Evolutionary conservation across 64 coral and sea anemone species (phyloP), one percentile per base, ranked within the genome.

Genomic region (Actinia equina): DNA sequence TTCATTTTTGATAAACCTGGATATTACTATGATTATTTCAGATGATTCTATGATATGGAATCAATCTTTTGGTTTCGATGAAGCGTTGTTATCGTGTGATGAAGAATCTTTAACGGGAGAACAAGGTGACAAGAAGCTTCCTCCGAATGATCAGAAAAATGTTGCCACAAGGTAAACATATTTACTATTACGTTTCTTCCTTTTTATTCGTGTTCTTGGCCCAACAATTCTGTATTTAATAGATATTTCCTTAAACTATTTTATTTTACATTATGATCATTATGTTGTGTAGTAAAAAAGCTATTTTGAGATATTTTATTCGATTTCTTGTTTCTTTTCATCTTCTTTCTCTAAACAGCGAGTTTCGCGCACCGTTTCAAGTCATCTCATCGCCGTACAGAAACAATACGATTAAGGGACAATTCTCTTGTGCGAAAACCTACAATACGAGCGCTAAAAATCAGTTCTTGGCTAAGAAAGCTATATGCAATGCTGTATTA

Each of bases 41-140:
- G 95, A 98, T 98, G 95, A 98, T 43, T 88, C 95, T 43, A 25
- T 94, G 30, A 60, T 98, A n/a, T 98, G 95, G 95, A 98, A 98
- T 88, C 95, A 98, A 6, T 98, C 95, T 10, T 98, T 98, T 86
- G 95, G 92, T 8, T 91, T 98, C 58, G 95, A 98, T 3, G 95
- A 98, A 52, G 92, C 89, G 10, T 71, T 98, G 17, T 77, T 94
- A 44, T 98, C 89, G 15, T 98, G 89, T 17, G 92, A 88, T 53
- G 95, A 98, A 15, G 94, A 96, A 83, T 79, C 86, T 44, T 90
- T 96, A 57, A 88, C 80, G 58, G 45, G 22, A 57, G 70, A 88
- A 84, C 58, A 44, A 30, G 23, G 3, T 74, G 52, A 88, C 69
- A 42, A 86, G 54, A 86, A 86, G 9, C 25, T 3, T 74, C 69